These are phyloP conservation scores for Agrochola circellaris DNA, from an alignment of 2,888 invertebrate genomes.

Conservation along the genomic window DNA sequence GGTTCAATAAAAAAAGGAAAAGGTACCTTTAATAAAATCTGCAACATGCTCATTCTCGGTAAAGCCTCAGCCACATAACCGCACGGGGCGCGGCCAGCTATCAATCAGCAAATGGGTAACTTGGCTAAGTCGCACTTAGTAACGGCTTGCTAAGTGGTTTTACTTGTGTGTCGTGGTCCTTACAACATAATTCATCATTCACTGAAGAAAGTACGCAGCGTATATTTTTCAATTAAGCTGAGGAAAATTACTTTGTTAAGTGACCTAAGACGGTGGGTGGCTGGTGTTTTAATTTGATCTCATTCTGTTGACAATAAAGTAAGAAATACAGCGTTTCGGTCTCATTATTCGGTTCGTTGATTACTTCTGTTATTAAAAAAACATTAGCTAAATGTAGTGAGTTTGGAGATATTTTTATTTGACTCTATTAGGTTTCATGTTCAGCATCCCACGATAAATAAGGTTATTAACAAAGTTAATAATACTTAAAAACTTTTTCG, in stretches of 20 bases:
- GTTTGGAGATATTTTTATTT: slow-evolving; percentile 9
- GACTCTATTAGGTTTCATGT: background rate
- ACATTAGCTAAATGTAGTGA: slow-evolving; percentile 12
- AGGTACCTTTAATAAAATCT: slow-evolving; percentile 29
- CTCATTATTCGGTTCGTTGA: slow-evolving; percentile 21
- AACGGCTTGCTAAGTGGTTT: slow-evolving; percentile 63
- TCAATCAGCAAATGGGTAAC: slow-evolving; percentile 64
- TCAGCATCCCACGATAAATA: slow-evolving; percentile 1
- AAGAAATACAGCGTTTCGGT: slow-evolving; percentile 24
- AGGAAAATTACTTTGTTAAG: slow-evolving; percentile 33
- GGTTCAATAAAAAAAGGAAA: too few species aligned
- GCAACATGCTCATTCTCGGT: slow-evolving; percentile 20
- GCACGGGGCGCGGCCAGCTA: slow-evolving; percentile 36
- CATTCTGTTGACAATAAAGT: slow-evolving; percentile 29
- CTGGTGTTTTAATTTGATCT: slow-evolving; percentile 33
- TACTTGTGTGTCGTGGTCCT: slow-evolving; percentile 51
- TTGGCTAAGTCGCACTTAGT: slow-evolving; percentile 53
- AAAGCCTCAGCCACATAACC: slow-evolving; percentile 25
- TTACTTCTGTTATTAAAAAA: slow-evolving; percentile 32
- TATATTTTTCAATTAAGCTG: slow-evolving; percentile 46
- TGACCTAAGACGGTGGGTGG: slow-evolving; percentile 3
- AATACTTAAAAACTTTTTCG: background rate
- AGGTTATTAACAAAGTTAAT: slow-evolving; percentile 9
- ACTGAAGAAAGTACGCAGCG: slow-evolving; percentile 30
- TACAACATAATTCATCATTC: slow-evolving; percentile 53